Conservation (phyloP, 2,113 vertebrate genomes). For the Tragelaphus imberbis region DNA sequence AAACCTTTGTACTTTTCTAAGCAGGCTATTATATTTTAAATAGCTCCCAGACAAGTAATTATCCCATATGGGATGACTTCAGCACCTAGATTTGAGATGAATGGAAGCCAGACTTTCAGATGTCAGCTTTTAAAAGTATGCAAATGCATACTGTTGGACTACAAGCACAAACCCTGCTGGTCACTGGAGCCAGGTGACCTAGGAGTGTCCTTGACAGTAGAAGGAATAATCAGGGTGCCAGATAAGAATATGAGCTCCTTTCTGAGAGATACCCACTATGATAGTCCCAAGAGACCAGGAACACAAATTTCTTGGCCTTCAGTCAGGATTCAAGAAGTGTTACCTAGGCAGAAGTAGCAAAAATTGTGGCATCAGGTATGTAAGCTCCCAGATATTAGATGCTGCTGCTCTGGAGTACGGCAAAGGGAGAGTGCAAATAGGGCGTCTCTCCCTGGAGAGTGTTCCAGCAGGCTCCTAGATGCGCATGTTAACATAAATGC, state of each 20-base stretch:
- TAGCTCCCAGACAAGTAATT: not conserved
- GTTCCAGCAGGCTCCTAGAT: not conserved
- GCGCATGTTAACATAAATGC: not conserved
- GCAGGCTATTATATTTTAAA: not conserved
- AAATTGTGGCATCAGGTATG: not conserved
- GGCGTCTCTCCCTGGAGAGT: too few relatives aligned
- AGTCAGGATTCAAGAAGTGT: not conserved
- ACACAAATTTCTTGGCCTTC: not conserved
- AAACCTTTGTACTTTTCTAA: not conserved
- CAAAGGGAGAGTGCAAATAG: not conserved
- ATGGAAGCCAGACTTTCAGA: not conserved
- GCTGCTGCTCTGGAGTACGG: accelerated
- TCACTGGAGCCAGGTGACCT: too few relatives aligned
- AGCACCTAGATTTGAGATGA: not conserved
- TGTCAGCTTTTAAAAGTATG: not conserved
- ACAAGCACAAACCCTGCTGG: not conserved
- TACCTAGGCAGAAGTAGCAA: not conserved
- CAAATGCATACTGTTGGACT: too few relatives aligned
- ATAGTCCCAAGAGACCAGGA: not conserved
- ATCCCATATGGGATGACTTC: not conserved
- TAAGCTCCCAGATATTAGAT: not conserved
- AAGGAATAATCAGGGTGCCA: not conserved
- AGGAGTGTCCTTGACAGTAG: not conserved
- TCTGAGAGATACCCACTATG: not conserved
- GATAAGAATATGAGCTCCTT: not conserved